Conservation (phyloP, 2,113 vertebrate species). For the Hydrochoerus hydrochaeris region DNA sequence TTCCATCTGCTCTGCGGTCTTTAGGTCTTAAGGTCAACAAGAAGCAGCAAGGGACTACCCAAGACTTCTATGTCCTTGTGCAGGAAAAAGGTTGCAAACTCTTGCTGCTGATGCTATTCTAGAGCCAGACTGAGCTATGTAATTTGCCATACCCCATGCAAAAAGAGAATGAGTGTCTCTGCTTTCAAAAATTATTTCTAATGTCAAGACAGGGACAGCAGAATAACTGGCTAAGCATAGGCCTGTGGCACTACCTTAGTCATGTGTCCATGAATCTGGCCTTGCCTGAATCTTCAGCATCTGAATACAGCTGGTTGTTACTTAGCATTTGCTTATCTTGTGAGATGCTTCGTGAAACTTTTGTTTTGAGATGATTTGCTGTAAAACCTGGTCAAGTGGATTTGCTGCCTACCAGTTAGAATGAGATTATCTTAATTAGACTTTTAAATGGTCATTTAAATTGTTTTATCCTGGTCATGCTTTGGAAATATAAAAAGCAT, state of each 20-base stretch:
- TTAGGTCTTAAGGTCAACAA: background rate
- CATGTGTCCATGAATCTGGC: background rate
- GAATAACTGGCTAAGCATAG: fast-evolving
- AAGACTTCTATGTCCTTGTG: background rate
- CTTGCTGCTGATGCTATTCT: background rate
- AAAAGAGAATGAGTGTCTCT: background rate
- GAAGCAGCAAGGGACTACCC: background rate
- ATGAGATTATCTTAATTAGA: background rate
- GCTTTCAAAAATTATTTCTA: background rate
- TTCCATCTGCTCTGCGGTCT: background rate
- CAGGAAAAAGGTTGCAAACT: background rate
- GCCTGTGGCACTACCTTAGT: fast-evolving
- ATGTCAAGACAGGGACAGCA: background rate
- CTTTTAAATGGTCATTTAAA: background rate
- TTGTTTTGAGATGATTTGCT: background rate
- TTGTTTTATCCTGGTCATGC: conserved; percentile 31
- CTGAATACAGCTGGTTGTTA: background rate
- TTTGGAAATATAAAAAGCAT: conserved; percentile 29
- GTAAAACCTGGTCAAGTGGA: background rate
- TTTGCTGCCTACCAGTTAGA: background rate
- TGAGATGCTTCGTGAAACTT: background rate
- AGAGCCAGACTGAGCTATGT: background rate
- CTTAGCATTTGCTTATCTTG: background rate
- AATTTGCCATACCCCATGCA: background rate
- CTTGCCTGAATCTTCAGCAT: background rate